phyloP scores from a whole-genome alignment of 2,113 vertebrate genomes.

The Callionymus lyra region DNA sequence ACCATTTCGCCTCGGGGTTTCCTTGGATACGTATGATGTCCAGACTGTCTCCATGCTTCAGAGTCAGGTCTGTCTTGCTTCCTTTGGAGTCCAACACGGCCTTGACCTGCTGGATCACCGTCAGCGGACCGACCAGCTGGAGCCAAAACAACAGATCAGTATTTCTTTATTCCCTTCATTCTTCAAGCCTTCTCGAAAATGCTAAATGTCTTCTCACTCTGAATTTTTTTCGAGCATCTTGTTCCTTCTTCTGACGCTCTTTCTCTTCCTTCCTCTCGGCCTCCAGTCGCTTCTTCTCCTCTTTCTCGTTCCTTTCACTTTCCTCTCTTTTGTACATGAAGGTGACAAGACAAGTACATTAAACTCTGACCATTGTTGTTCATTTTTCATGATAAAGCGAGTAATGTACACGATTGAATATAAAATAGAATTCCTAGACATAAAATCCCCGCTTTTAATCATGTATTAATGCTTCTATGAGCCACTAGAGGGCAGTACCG shows the following conservation, averaged over 20 bases:
- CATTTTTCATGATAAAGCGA: too few species aligned
- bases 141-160: constrained; percentile 1
- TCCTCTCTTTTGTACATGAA: constrained; percentile 38
- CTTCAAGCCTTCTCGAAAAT: too few species aligned
- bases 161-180: too few species aligned
- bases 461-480: too few species aligned
- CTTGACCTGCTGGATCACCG: constrained; percentile 76
- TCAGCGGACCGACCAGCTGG: constrained; percentile 72
- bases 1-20: constrained; percentile 90
- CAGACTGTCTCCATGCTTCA: constrained; percentile 79
- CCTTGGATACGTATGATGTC: constrained; percentile 85
- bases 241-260: constrained; percentile 87
- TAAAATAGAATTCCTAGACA: too few species aligned
- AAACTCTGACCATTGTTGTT: not conserved
- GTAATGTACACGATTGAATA: too few species aligned
- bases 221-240: constrained; percentile 83
- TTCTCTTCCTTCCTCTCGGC: constrained; percentile 82
- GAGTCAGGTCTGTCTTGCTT: constrained; percentile 75
- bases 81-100: constrained; percentile 72
- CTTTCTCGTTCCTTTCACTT: constrained; percentile 71
- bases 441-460: too few species aligned
- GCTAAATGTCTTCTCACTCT: constrained; percentile 68
- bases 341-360: not conserved
- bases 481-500: too few species aligned
- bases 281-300: constrained; percentile 71